phyloP scores from a whole-genome alignment of 2,888 invertebrate species.

The Eristalinus aeneus region DNA sequence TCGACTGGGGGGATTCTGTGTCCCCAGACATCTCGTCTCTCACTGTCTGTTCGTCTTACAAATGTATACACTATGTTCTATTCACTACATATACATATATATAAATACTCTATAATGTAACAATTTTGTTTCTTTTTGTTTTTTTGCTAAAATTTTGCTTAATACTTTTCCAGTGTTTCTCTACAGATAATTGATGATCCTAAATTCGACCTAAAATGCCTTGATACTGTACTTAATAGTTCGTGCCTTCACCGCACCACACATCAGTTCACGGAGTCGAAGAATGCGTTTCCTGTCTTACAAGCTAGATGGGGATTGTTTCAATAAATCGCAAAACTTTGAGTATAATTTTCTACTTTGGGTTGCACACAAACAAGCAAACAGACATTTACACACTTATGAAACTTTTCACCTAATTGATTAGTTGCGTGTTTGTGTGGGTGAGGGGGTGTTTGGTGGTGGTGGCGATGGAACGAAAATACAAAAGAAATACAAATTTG shows the following conservation, averaged over 20 bases:
- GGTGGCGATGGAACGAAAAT: conserved; percentile 12
- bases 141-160: conserved; percentile 7
- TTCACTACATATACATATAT: background rate
- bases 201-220: conserved; percentile 54
- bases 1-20: background rate
- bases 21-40: background rate
- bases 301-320: background rate
- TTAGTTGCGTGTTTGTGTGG: conserved; percentile 1
- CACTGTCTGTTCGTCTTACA: background rate
- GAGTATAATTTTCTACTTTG: conserved; percentile 59
- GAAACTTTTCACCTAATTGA: conserved; percentile 29
- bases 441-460: background rate
- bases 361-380: conserved; percentile 42
- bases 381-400: conserved; percentile 11
- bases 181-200: conserved; percentile 36
- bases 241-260: background rate
- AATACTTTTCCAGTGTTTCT: conserved; percentile 47
- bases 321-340: conserved; percentile 41
- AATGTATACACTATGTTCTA: background rate
- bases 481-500: conserved; percentile 24
- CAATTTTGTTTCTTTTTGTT: conserved; percentile 14
- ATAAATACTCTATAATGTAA: conserved; percentile 16
- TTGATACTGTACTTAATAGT: conserved; percentile 21
- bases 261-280: no score
- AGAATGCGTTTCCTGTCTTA: no score